Percentiles rank a stretch among this genome's conserved stretches.
Evolutionary conservation across 2,888 invertebrate species (phyloP).

Genomic region (Exocentrus adspersus): DNA sequence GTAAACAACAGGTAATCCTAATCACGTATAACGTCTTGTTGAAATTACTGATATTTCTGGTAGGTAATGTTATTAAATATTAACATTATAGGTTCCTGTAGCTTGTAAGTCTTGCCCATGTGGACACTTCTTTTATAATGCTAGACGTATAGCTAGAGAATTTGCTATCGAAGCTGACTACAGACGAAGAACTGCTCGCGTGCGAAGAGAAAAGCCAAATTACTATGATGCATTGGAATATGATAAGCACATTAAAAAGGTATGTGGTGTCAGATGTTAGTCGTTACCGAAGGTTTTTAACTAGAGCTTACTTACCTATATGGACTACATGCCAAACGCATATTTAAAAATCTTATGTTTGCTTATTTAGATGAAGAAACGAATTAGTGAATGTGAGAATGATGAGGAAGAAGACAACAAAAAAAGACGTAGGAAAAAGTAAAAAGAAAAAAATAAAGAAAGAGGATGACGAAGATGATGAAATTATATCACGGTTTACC

Average conservation of each 20-base stretch:
- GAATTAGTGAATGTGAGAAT: conserved; percentile 66
- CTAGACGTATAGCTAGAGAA: conserved; percentile 67
- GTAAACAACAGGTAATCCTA: conserved; percentile 53
- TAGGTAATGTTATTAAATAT: too few species aligned
- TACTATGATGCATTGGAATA: conserved; percentile 86
- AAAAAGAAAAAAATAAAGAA: conserved; percentile 60
- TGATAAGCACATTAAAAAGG: conserved; percentile 79
- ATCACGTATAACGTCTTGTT: conserved; percentile 1
- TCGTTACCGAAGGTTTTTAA: too few species aligned
- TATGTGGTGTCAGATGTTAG: too few species aligned
- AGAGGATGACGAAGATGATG: conserved; percentile 63
- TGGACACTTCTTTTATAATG: conserved; percentile 82
- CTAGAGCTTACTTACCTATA: too few species aligned
- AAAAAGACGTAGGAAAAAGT: conserved; percentile 50
- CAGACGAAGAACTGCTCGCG: conserved; percentile 76
- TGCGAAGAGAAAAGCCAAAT: conserved; percentile 81
- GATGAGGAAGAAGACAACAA: conserved; percentile 63
- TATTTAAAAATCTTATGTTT: too few species aligned
- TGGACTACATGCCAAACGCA: too few species aligned
- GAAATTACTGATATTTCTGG: too few species aligned
- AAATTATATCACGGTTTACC: conserved; percentile 60
- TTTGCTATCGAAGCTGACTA: conserved; percentile 66
- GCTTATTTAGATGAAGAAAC: conserved; percentile 55
- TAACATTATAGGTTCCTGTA: conserved; percentile 74
- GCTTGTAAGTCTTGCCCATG: conserved; percentile 87